Evolutionary conservation across 2,797 vertebrate species (phyloP).

Genomic region (Tenualosa thibaudeaui): DNA sequence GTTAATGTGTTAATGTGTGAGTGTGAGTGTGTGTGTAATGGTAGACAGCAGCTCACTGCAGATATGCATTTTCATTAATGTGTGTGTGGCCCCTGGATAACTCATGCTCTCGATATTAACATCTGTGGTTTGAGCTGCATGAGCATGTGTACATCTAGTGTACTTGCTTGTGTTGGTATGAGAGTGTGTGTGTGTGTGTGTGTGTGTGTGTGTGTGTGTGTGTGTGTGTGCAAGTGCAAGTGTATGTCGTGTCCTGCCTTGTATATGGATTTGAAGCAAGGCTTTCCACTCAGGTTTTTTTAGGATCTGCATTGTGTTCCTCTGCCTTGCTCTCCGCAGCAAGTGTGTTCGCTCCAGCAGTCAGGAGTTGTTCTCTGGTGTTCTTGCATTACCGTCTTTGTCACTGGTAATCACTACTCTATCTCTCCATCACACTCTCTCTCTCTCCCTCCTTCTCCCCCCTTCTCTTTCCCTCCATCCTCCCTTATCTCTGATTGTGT

Average conservation of each 20-base stretch:
- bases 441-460: conserved; percentile 1
- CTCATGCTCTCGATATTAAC: no score
- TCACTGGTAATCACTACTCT: neutral
- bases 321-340: neutral
- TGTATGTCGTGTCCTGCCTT: conserved; percentile 28
- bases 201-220: conserved; percentile 14
- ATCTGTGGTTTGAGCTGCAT: neutral
- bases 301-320: neutral
- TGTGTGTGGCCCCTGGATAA: no score
- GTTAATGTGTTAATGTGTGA: neutral
- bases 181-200: neutral
- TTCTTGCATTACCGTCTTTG: conserved; percentile 36
- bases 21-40: neutral
- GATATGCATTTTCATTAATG: no score
- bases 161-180: neutral
- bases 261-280: neutral
- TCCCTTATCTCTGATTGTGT: conserved; percentile 38
- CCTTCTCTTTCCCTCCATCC: conserved; percentile 27
- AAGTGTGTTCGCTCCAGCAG: neutral
- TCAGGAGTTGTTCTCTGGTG: neutral
- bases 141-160: neutral
- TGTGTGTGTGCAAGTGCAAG: conserved; percentile 53
- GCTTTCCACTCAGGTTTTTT: neutral
- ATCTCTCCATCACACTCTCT: conserved; percentile 53
- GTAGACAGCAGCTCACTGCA: no score